A percentile compares a stretch with the other conserved stretches of the same genome.
phyloP scores from a whole-genome alignment of 2,797 vertebrate genomes.

The Picus viridis region DNA sequence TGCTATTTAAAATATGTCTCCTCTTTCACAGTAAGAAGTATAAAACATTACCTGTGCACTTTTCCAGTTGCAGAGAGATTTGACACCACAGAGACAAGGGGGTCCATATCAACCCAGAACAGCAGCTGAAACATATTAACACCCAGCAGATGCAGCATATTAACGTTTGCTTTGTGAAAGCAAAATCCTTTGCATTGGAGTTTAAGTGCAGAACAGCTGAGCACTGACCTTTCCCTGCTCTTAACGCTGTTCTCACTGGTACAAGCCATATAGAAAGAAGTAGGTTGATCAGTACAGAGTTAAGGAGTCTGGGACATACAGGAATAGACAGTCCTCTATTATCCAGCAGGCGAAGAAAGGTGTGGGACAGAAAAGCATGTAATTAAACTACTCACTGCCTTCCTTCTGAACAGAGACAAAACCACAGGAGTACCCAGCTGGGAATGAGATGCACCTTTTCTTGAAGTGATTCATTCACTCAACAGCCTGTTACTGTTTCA shows the following conservation, averaged over 20 bases:
- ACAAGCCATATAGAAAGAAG: not conserved
- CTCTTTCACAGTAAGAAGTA: not conserved
- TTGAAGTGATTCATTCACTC: not conserved
- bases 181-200: not conserved
- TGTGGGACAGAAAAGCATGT: not conserved
- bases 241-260: not conserved
- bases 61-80: not conserved
- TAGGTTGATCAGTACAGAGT: not conserved
- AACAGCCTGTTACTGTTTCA: not conserved
- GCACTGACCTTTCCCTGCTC: not conserved
- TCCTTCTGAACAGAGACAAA: not conserved
- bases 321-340: not conserved
- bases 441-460: not conserved
- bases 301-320: not conserved
- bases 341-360: not conserved
- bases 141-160: not conserved
- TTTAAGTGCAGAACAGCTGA: not conserved
- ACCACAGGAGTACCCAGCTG: accelerated
- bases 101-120: not conserved
- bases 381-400: not conserved
- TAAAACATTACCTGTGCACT: not conserved
- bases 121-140: not conserved
- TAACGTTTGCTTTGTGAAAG: not conserved
- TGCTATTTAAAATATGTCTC: not conserved
- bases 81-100: not conserved